Conservation (phyloP, 2,797 vertebrate species). For the Vireo griseus region DNA sequence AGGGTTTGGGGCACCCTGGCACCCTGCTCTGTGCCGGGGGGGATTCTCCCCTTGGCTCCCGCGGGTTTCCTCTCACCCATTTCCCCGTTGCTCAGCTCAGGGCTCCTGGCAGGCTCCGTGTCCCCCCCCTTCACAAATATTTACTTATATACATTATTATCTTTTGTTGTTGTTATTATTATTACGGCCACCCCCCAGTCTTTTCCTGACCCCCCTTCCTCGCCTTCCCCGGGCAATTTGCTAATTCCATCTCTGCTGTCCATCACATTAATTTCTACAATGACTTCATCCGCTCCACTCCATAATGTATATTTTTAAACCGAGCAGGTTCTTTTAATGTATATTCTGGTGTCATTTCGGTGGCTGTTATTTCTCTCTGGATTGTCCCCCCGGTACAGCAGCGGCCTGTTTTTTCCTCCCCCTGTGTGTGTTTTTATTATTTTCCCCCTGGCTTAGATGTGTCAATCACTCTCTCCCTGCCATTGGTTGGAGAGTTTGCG, state of each 20-base stretch:
- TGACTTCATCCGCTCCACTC: constrained; percentile 60
- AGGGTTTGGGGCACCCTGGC: not conserved
- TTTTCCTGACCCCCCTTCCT: not conserved
- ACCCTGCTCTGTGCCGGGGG: not conserved
- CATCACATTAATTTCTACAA: constrained; percentile 66
- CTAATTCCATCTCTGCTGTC: constrained; percentile 40
- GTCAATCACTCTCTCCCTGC: constrained; percentile 89
- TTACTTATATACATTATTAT: constrained; percentile 46
- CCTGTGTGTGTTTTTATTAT: constrained; percentile 81
- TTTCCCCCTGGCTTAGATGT: constrained; percentile 84
- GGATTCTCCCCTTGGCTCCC: not conserved
- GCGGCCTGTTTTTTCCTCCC: constrained; percentile 77
- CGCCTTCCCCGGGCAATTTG: not conserved
- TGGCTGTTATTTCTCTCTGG: constrained; percentile 71
- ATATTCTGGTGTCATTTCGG: constrained; percentile 72
- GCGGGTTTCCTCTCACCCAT: not conserved
- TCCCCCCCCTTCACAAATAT: not conserved
- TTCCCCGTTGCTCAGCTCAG: not conserved
- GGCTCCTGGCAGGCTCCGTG: not conserved
- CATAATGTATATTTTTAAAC: constrained; percentile 69
- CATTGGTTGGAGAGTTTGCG: constrained; percentile 97
- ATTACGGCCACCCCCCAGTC: not conserved
- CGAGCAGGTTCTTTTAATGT: constrained; percentile 64
- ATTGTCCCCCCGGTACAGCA: constrained; percentile 72
- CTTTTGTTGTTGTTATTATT: not conserved